These are phyloP conservation scores for Saccopteryx leptura DNA, from an alignment of 2,113 vertebrate species.

Conservation along the genomic window DNA sequence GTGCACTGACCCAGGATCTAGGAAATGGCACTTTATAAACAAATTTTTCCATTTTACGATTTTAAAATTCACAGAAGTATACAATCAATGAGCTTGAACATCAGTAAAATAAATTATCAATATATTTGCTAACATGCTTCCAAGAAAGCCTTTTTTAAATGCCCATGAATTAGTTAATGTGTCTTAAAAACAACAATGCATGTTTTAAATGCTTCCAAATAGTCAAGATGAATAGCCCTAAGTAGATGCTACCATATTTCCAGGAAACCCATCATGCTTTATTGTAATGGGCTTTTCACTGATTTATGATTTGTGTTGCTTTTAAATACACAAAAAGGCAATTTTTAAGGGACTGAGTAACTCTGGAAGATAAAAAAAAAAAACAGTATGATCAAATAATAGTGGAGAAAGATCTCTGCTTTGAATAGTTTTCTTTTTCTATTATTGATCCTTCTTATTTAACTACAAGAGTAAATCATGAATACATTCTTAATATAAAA, in stretches of 20 bases:
- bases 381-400: neutral
- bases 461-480: conserved; percentile 74
- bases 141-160: conserved; percentile 54
- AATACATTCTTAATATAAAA: conserved; percentile 50
- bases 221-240: neutral
- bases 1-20: too few species aligned
- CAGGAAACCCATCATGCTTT: conserved; percentile 9
- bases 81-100: neutral
- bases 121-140: conserved; percentile 51
- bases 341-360: neutral
- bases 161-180: conserved; percentile 37
- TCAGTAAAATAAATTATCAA: conserved; percentile 54
- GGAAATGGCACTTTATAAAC: conserved; percentile 16
- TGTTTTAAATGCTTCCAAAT: conserved; percentile 18
- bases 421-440: conserved; percentile 58
- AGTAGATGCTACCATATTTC: conserved; percentile 24
- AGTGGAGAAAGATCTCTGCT: neutral
- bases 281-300: conserved; percentile 48
- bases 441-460: conserved; percentile 57
- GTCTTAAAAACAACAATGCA: conserved; percentile 52
- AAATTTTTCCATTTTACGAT: neutral
- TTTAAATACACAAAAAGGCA: conserved; percentile 35
- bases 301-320: neutral
- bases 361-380: conserved; percentile 40
- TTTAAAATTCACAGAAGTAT: neutral